Base-by-base conservation (phyloP, 2,113 vertebrate species). In the Myotis yumanensis region DNA sequence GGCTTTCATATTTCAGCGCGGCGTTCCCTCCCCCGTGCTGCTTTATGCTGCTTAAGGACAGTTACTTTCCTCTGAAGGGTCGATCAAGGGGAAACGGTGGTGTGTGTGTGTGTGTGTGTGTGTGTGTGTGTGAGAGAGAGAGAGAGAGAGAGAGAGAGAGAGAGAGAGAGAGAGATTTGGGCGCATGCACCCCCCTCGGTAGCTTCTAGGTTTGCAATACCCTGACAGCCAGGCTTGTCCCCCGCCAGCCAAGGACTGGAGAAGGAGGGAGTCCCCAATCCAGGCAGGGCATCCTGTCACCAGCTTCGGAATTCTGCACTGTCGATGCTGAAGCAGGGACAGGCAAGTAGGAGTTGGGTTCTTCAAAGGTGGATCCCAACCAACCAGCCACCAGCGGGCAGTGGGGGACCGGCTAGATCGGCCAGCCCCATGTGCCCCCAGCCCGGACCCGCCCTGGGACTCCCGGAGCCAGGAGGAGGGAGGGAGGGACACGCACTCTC, bases 181-280 rank as follows among this genome's bases (percentile, higher is more conserved):
- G 95, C 84, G 88, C 95, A 40, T 40, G 92, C 90, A 92, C 92
- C 64, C 87, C 72, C 94, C 81, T 92, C 48, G 0, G 57, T 73
- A 90, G 96, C 80, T 92, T 96, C 96, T 93, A 94, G 96, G 95
- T 97, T 93, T 72, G 93, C 95, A 10, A 66, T 59, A 80, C 75
- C 91, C 95, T 4, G 62, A 89, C 32, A 28, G 6, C 73, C 23
- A 25, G 35, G 82, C 81, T 80, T 3, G 6, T 10, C 68, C 72
- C 88, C 89, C 15, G 84, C 76, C 83, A 5, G 86, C 91, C 89
- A 6, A 68, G 86, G 87, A n/a, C 81, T 66, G 37, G 15, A 81
- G 79, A 37, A 84, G 90, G 76, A 93, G 92, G 92, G 96, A 96
- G 97, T 96, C 85, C 95, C 95, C 95, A 5, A 80, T 71, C 51